Base-by-base conservation (phyloP, 2,888 invertebrate species). In the Amaurobius ferox region DNA sequence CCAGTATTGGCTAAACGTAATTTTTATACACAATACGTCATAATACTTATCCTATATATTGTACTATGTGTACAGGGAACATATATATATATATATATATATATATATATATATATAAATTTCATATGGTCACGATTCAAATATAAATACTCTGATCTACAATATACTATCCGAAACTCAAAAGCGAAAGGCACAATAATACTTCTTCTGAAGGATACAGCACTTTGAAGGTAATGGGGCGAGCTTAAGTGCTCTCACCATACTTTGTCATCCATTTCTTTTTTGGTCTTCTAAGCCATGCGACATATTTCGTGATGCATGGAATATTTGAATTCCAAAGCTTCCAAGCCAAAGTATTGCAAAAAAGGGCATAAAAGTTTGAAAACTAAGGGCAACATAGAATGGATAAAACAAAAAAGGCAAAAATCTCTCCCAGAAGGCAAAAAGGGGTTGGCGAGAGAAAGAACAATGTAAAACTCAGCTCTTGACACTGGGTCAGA, bases 391-490 rank as follows among this genome's bases (percentile, higher is more conserved):
- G 64, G 70, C 16, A 62, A 70, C 19, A 77, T 29, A 68, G 23
- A 66, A 32, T 19, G 29, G 29, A 76, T 28, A 66, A 67, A 77
- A 62, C n/a, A 40, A 64, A 39, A 67, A 30, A 66, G 35, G 19
- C 26, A 78, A 78, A 72, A 83, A 77, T 62, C 71, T 77, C 77
- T 83, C 77, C 83, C 83, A 64, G 71, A 77, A 83, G 77, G 83
- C 76, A 77, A 83, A 83, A 83, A 66, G 74, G 71, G 74, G 61
- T 79, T 78, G 61, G 70, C 61, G 83, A 77, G 64, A 79, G 79
- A 85, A 70, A 70, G 74, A 86, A 86, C 86, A 86, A 73, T 86
- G 86, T 86, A 86, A 86, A 85, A 86, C 86, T 79, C 86, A 70
- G 79, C 86, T 77, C 70, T 86, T 86, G 86, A 79, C 86, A 86